A percentile compares a stretch with the other conserved stretches of the same genome.
phyloP scores from a whole-genome alignment of 2,797 vertebrate genomes.

The Tolypeutes matacus region DNA sequence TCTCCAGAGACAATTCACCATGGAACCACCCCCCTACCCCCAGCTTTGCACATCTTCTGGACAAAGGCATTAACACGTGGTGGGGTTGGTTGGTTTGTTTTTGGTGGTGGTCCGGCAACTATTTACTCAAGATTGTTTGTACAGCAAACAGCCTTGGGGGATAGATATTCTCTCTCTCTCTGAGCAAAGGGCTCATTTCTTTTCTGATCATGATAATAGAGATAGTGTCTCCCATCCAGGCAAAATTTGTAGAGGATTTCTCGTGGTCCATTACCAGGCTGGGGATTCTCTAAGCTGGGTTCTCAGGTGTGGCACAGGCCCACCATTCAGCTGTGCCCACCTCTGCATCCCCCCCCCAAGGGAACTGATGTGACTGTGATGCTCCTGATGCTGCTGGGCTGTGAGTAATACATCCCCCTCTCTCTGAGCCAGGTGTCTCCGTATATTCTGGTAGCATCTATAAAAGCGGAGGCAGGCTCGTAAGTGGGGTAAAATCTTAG shows the following conservation, averaged over 20 bases:
- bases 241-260: background rate
- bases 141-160: background rate
- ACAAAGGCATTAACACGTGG: background rate
- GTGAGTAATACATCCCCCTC: background rate
- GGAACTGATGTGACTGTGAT: background rate
- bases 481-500: background rate
- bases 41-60: background rate
- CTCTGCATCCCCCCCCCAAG: background rate
- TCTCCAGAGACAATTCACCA: background rate
- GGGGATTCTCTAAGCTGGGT: background rate
- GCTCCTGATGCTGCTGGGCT: background rate
- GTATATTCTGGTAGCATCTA: background rate
- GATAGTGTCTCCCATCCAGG: background rate
- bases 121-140: background rate
- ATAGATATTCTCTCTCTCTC: background rate
- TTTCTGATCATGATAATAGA: background rate
- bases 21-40: background rate
- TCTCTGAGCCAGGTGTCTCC: background rate
- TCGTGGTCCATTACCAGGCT: background rate
- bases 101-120: background rate
- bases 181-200: background rate
- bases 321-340: no score
- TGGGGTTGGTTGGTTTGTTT: background rate
- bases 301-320: background rate
- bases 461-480: background rate